Percentiles rank a stretch among this genome's conserved stretches.
Evolutionary conservation across 2,888 invertebrate genomes (phyloP).

Genomic region (Macrophya annulata): DNA sequence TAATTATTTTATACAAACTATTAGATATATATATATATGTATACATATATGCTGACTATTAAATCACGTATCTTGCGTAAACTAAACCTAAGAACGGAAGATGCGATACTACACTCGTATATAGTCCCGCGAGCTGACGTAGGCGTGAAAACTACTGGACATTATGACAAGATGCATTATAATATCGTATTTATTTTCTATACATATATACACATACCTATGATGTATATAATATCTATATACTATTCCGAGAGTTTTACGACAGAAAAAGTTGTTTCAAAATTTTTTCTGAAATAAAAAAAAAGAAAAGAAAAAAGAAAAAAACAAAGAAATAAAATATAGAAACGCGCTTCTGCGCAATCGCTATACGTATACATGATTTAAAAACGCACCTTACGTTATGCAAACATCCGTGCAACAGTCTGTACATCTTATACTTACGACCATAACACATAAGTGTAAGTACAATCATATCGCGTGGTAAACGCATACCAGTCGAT

Average conservation of each 20-base stretch:
- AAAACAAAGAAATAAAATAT: no score
- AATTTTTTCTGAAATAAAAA: no score
- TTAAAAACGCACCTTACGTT: background rate
- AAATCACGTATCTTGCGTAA: slow-evolving; percentile 6
- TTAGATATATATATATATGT: background rate
- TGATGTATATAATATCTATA: no score
- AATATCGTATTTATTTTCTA: background rate
- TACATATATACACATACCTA: background rate
- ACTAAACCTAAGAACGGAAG: slow-evolving; percentile 30
- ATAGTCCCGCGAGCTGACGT: background rate
- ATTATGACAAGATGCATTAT: background rate
- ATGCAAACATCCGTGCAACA: background rate
- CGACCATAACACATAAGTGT: background rate
- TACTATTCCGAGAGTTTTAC: no score
- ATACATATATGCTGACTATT: background rate
- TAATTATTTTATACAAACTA: background rate
- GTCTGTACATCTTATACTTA: background rate
- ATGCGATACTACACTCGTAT: slow-evolving; percentile 1
- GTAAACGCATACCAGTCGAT: background rate
- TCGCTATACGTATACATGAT: background rate
- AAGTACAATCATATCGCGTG: background rate
- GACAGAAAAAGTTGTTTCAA: no score
- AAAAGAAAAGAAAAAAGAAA: no score
- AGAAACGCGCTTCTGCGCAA: background rate
- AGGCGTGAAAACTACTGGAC: slow-evolving; percentile 9